Evolutionary conservation across 2,888 invertebrate genomes (phyloP).

Genomic region (Acleris cristana): DNA sequence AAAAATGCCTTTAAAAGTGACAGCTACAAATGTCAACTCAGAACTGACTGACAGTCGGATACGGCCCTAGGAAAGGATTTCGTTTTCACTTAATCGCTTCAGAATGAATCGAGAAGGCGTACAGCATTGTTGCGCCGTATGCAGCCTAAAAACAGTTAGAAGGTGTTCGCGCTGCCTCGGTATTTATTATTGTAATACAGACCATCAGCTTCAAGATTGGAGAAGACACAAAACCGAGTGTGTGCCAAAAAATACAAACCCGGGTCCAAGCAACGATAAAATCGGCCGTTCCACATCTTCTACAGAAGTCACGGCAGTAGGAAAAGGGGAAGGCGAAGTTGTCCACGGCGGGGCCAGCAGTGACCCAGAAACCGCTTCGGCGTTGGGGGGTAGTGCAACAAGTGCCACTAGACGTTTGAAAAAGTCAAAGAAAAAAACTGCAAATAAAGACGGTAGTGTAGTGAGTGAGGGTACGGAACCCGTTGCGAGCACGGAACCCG

Average conservation of each 20-base stretch:
- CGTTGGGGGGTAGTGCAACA: constrained; percentile 48
- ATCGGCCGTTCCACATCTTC: constrained; percentile 53
- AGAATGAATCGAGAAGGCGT: constrained; percentile 79
- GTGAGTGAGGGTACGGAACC: constrained; percentile 53
- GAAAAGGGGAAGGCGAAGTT: constrained; percentile 49
- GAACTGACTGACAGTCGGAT: constrained; percentile 29
- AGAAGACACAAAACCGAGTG: constrained; percentile 88
- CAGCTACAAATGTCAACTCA: constrained; percentile 29
- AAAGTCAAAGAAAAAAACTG: constrained; percentile 60
- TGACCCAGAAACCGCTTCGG: constrained; percentile 44
- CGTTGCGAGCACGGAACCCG: constrained; percentile 17
- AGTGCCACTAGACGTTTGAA: constrained; percentile 56
- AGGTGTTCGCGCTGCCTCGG: constrained; percentile 90
- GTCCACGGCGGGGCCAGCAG: constrained; percentile 44
- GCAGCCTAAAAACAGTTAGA: constrained; percentile 85
- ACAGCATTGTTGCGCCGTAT: constrained; percentile 83
- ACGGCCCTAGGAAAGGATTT: constrained; percentile 30
- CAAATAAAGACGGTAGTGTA: constrained; percentile 61
- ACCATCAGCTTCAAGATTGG: constrained; percentile 92
- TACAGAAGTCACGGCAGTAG: constrained; percentile 56
- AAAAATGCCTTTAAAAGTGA: constrained; percentile 26
- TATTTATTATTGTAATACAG: constrained; percentile 90
- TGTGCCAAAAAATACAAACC: constrained; percentile 71
- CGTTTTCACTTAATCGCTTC: constrained; percentile 46
- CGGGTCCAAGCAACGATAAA: constrained; percentile 59